Base-by-base conservation (phyloP, 2,888 invertebrate genomes). In the Cremastinae sp. region DNA sequence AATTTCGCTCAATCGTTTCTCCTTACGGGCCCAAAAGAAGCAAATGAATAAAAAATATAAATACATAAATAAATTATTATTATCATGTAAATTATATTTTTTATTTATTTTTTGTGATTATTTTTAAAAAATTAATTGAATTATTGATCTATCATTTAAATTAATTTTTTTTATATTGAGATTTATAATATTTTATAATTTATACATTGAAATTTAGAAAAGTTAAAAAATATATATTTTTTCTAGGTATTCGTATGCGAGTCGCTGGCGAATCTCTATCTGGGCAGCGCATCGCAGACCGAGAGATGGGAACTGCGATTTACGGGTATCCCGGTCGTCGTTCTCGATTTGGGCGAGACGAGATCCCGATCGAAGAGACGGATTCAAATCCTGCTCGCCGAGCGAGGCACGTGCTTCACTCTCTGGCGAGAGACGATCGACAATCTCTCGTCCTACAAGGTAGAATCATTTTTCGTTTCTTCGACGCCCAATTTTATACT, bases 341-440 rank as follows among this genome's bases (percentile, higher is more conserved):
- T 96, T 4, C 91, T 96, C 74, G 95, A 96, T 89, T 92, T 93
- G 47, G 96, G 96, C 0, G 94, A 94, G 84, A 94, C 95, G 9
- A 91, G 94, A 68, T 92, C 94, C 16, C 90, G 95, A 71, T 91
- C 92, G 76, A 93, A 93, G 83, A 91, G 94, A 34, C 92, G 93
- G 20, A 93, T 96, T 9, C 93, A 94, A 79, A 92, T 96, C 45
- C 92, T 95, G 1, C 88, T 96, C 61, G 95, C 95, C 1, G 95
- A 96, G 87, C 92, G 94, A 36, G 96, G 96, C 12, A 95, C 96
- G 0, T 95, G 95, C 70, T 96, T 96, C 89, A 93, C 94, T 69
- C 90, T 96, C 18, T 96, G 96, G 96, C 92, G 93, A 80, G 96
- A 96, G 89, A 93, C 93, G 58, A 94, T 96, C 81, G 95, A 96